Evolutionary conservation across 2,797 vertebrate species (phyloP).

Genomic region (Acrocephalus scirpaceus): DNA sequence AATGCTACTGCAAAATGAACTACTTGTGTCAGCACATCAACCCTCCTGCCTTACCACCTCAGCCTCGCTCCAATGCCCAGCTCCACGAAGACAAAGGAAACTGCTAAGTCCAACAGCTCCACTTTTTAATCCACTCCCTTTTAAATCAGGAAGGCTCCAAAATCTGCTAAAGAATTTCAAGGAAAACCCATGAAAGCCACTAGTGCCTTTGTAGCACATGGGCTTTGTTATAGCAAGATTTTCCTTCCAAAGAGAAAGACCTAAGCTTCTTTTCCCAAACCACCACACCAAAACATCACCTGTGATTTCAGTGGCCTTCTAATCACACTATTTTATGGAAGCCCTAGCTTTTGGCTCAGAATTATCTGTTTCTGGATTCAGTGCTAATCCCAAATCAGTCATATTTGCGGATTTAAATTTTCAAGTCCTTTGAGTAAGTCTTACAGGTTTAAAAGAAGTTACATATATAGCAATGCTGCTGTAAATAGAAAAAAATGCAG

Average conservation of each 20-base stretch:
- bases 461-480: neutral
- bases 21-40: conserved; percentile 18
- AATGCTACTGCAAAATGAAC: conserved; percentile 8
- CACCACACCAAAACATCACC: neutral
- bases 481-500: neutral
- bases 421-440: neutral
- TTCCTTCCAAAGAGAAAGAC: neutral
- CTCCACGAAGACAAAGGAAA: neutral
- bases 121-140: neutral
- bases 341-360: neutral
- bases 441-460: neutral
- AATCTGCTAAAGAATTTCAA: neutral
- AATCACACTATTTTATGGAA: neutral
- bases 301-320: neutral
- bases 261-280: neutral
- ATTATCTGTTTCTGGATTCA: neutral
- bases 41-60: neutral
- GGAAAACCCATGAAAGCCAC: neutral
- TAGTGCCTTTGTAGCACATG: neutral
- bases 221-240: neutral
- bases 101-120: neutral
- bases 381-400: neutral
- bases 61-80: neutral
- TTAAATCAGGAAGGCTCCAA: neutral
- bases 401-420: neutral